Base-by-base conservation (phyloP, 2,113 vertebrate species). In the Macheiramphus alcinus region DNA sequence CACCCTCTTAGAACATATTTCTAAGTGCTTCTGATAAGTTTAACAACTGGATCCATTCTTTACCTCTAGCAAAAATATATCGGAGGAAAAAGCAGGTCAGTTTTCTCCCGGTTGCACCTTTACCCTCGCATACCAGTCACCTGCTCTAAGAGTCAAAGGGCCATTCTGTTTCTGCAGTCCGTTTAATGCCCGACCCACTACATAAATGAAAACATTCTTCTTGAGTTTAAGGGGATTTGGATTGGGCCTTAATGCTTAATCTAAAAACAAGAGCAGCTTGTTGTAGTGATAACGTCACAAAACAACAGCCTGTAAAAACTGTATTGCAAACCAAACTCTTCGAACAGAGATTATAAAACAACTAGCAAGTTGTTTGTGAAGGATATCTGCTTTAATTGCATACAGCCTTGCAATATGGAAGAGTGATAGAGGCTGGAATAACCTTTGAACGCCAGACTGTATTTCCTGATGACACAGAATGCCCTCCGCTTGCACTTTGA, bases 251-350 rank as follows among this genome's bases (percentile, higher is more conserved):
- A 74, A 74, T 7, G 15, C 83, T 74, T 94, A 86, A 95, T 79
- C 94, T 91, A 42, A 48, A 88, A 94, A 86, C 97, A 97, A 91
- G 79, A 92, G 95, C 82, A 81, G 80, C 82, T 81, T 97, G 92
- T 97, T 94, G 59, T 16, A 31, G 12, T 11, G 79, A 13, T 31
- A 92, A 71, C 4, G 0, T 88, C 79, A 42, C 19, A 15, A 42
- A 94, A 21, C 2, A 2, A 21, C 22, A 68, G 84, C 59, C 82
- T 86, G 88, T 16, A 31, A 50, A 58, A 36, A 17, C 66, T 4
- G 8, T 4, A 9, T 0, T 8, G 88, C 40, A 67, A 90, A n/a
- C 21, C 1, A 0, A 75, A 43, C 88, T 73, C 78, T 82, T 55
- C 1, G 0, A 80, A 38, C 0, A 0, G 74, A 73, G 90, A 65